Evolutionary conservation across 2,797 vertebrate genomes (phyloP).

Genomic region (Platalea minor): DNA sequence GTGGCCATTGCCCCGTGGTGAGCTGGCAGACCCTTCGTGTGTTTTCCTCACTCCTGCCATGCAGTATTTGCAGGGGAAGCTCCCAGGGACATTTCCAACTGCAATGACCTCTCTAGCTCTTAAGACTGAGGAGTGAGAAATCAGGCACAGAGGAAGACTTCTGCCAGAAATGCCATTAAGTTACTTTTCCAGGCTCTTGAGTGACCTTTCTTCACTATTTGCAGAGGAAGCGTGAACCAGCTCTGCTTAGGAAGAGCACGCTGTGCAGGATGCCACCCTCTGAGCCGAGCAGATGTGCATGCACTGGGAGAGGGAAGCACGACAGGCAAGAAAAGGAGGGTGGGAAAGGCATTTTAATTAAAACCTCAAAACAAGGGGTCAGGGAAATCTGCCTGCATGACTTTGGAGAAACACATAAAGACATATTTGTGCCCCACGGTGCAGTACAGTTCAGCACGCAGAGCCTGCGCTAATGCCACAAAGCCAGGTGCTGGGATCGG

Average conservation of each 20-base stretch:
- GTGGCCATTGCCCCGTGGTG: neutral
- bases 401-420: neutral
- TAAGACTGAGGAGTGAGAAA: neutral
- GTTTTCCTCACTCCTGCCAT: neutral
- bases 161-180: neutral
- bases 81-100: neutral
- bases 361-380: neutral
- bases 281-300: neutral
- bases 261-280: neutral
- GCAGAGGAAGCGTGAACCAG: neutral
- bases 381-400: neutral
- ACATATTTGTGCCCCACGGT: neutral
- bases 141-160: neutral
- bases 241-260: neutral
- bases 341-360: neutral
- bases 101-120: neutral
- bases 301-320: neutral
- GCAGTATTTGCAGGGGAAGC: neutral
- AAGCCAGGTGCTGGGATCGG: accelerated
- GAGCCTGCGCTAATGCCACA: neutral
- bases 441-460: neutral
- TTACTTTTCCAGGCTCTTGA: neutral
- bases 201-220: neutral
- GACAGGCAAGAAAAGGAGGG: neutral
- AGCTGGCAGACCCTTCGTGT: neutral